Evolutionary conservation across 2,113 vertebrate species (phyloP).

Genomic region (Cichladusa arquata): DNA sequence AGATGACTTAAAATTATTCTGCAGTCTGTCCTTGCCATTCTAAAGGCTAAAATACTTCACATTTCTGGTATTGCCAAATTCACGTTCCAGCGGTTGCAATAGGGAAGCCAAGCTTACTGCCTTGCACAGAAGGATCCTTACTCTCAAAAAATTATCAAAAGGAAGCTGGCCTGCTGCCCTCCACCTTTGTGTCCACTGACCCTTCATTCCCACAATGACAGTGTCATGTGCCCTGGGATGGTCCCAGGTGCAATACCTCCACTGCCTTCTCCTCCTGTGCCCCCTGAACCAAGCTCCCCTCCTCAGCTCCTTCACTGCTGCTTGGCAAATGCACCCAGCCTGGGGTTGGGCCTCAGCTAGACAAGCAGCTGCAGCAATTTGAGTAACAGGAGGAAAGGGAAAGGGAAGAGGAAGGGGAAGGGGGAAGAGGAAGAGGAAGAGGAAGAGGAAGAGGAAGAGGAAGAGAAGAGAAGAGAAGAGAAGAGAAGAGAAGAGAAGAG

Average conservation of each 20-base stretch:
- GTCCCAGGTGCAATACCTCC: neutral
- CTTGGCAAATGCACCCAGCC: neutral
- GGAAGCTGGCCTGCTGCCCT: neutral
- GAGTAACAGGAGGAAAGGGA: neutral
- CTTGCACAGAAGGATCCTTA: neutral
- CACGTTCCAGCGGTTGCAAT: neutral
- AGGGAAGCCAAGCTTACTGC: neutral
- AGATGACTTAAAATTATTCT: neutral
- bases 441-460: no score
- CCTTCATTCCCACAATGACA: neutral
- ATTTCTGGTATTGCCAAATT: neutral
- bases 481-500: no score
- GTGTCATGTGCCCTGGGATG: fast-evolving
- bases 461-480: no score
- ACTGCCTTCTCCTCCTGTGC: neutral
- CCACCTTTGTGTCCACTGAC: neutral
- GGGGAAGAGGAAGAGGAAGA: no score
- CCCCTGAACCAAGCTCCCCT: neutral
- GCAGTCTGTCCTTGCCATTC: neutral
- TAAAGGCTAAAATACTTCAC: neutral
- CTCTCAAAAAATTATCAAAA: neutral
- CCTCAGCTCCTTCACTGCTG: neutral
- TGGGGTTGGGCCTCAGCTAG: neutral
- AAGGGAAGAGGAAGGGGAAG: no score
- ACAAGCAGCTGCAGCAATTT: neutral